Evolutionary conservation across 2,113 vertebrate genomes (phyloP).

Genomic region (Muscicapa adusta): DNA sequence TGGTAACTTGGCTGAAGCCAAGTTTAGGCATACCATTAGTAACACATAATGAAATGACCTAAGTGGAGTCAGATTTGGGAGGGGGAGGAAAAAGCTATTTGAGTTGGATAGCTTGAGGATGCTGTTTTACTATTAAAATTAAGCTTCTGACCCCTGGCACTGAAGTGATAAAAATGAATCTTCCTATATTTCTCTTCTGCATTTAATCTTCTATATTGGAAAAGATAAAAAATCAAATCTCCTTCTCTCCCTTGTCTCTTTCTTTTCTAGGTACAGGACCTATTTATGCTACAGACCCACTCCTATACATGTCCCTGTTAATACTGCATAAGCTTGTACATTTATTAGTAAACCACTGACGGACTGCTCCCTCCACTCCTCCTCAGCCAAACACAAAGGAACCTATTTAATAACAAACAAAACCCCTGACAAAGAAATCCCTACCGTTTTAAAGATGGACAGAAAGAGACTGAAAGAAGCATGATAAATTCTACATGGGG

Average conservation of each 20-base stretch:
- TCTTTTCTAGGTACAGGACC: conserved; percentile 77
- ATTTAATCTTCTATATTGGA: conserved; percentile 38
- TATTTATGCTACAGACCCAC: conserved; percentile 74
- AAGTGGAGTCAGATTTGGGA: neutral
- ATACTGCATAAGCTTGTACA: conserved; percentile 83
- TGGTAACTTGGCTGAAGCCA: conserved; percentile 36
- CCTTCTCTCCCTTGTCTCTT: conserved; percentile 8
- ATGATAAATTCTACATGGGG: conserved; percentile 73
- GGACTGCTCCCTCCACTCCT: conserved; percentile 27
- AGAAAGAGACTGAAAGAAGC: conserved; percentile 75
- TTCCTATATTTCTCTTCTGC: conserved; percentile 22
- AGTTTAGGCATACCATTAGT: conserved; percentile 39
- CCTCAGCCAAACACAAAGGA: conserved; percentile 48
- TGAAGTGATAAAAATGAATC: conserved; percentile 58
- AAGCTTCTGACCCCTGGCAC: conserved; percentile 50
- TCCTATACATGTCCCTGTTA: conserved; percentile 80
- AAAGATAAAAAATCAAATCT: conserved; percentile 36
- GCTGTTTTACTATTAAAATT: conserved; percentile 61
- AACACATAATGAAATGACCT: conserved; percentile 40
- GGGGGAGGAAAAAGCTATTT: conserved; percentile 11
- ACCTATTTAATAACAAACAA: conserved; percentile 25
- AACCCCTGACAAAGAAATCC: conserved; percentile 17
- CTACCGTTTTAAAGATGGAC: conserved; percentile 57
- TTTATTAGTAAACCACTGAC: conserved; percentile 83
- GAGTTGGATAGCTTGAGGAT: conserved; percentile 23